Base-by-base conservation (phyloP, 2,113 vertebrate genomes). In the Prunella himalayana region DNA sequence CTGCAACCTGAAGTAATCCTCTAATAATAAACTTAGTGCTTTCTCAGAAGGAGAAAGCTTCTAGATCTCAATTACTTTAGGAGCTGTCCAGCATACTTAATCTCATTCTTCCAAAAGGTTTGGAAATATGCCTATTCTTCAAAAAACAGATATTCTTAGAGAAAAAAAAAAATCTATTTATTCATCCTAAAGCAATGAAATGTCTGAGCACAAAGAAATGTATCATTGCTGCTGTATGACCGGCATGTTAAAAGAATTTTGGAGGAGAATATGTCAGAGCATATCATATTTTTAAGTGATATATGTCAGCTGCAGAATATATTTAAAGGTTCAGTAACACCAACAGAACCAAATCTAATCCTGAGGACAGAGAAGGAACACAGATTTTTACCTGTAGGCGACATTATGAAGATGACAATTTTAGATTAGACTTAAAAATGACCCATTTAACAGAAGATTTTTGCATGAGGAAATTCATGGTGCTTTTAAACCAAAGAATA, bases 281-380 rank as follows among this genome's bases (percentile, higher is more conserved):
- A 73, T 42, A 95, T 91, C 70, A 83, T 77, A 77, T 33, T 90
- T 94, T 77, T 86, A 90, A 96, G 35, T 95, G 78, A 77, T 87
- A 80, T 69, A 87, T 89, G 91, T 95, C 89, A 97, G 66, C 24
- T 79, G 27, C 63, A 90, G 72, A 95, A 94, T 77, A n/a, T 42
- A 77, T 87, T 94, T 94, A 93, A 96, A 50, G 85, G 64, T 93
- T 96, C 78, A 91, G 33, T 90, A 82, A 68, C 68, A 83, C 66
- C 56, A 85, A 82, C 17, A 82, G 44, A 96, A 91, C 35, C 45
- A 92, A 69, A 77, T 57, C 39, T 95, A 91, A 92, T 91, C 39
- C 84, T 92, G 17, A 72, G 78, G 82, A 91, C 82, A 85, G 59
- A 90, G 84, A 73, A 91, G 42, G 33, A 50, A 86, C 66, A 94